Evolutionary conservation across 1,140 invertebrate species (phyloP), one percentile per base, ranked within the genome.

Genomic region (Drosophila kohkoa): DNA sequence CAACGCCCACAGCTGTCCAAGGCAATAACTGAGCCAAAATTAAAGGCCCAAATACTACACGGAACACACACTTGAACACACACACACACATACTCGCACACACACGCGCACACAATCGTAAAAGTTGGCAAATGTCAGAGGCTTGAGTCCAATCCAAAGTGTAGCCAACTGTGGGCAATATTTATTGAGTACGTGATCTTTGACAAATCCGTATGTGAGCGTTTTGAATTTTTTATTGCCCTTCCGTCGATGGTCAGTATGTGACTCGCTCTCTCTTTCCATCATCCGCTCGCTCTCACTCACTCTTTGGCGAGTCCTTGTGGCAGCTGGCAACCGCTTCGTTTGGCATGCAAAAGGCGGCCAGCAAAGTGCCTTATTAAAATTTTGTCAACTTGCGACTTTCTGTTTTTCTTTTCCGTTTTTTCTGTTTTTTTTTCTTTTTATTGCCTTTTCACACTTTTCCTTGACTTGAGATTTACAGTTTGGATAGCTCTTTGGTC

Each of bases 141-240:
- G 54, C 15, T 35, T 57, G 30, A 66, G 43, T 30, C 59, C 20
- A 57, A 48, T 32, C 13, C 5, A 58, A 85, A 71, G 72, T 77
- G 77, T 77, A 89, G 72, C 81, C 85, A 83, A 83, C 80, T 82
- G 72, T 88, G 85, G 78, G 82, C 87, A 90, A 90, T 90, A 90
- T 90, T 90, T 90, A 90, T 90, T 90, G 87, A 88, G 77, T 90
- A 90, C 87, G 87, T 90, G 87, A 90, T 90, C 87, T 90, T 77
- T 80, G 79, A 82, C 77, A 82, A 79, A 79, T 75, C 72, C 86
- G 48, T 62, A 91, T 91, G 88, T 90, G 87, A 90, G 64, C 77
- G 75, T 90, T 90, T 90, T 90, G 87, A 82, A 90, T 90, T 90
- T 90, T 90, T 90, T 90, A 90, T 90, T 86, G 71, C 79, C 51